Conservation (phyloP, 2,113 vertebrate species). For the Lynx canadensis region DNA sequence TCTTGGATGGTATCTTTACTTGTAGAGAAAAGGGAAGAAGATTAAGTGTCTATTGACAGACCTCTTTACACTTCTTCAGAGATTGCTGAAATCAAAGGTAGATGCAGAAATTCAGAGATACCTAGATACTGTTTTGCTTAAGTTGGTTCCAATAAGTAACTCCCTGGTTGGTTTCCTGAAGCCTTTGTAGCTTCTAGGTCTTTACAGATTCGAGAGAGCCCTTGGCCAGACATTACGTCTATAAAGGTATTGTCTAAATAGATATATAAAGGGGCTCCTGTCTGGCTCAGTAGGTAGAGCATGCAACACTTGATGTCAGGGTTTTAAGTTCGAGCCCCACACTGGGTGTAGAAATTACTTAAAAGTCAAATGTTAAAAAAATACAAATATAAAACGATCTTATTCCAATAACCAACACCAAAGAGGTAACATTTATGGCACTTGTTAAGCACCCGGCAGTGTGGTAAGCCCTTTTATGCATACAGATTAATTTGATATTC, state of each 20-base stretch:
- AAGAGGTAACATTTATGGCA: neutral
- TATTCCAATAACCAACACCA: neutral
- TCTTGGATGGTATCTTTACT: constrained; percentile 1
- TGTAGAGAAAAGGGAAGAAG: neutral
- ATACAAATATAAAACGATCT: neutral
- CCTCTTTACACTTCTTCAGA: neutral
- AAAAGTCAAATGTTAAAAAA: neutral
- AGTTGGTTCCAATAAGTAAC: neutral
- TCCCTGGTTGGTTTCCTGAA: neutral
- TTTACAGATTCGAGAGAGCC: neutral
- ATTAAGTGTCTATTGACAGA: neutral
- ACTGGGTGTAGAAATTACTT: neutral
- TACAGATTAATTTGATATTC: neutral
- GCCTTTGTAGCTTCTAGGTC: neutral
- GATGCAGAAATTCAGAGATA: neutral
- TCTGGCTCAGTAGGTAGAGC: neutral
- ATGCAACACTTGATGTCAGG: neutral
- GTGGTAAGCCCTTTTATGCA: neutral
- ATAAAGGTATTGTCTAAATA: neutral
- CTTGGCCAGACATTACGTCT: neutral
- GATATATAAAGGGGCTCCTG: neutral
- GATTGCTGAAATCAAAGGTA: neutral
- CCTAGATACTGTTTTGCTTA: neutral
- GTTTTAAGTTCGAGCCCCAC: neutral
- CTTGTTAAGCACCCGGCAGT: neutral